phyloP scores from a whole-genome alignment of 1,140 invertebrate species.

The Nasonia giraulti region DNA sequence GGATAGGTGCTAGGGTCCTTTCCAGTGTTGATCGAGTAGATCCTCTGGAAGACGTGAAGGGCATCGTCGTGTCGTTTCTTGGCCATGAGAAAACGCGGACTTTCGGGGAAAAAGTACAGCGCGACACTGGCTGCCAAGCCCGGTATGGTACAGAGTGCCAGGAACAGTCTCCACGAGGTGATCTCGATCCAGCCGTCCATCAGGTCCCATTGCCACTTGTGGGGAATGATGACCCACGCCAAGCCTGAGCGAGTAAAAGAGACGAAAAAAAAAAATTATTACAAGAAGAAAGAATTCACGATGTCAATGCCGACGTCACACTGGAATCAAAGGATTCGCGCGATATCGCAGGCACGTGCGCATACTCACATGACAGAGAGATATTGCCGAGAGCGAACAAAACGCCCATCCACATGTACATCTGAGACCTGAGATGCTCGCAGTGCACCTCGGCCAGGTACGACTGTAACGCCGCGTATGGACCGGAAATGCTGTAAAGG shows the following conservation, averaged over 20 bases:
- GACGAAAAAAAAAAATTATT: not conserved
- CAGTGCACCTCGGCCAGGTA: conserved; percentile 84
- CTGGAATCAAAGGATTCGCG: not conserved
- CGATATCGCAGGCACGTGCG: conserved; percentile 47
- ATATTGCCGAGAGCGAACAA: conserved; percentile 73
- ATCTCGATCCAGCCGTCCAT: conserved; percentile 68
- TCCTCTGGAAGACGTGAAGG: conserved; percentile 75
- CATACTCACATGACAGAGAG: conserved; percentile 65
- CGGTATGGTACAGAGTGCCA: conserved; percentile 79
- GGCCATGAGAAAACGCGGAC: conserved; percentile 81
- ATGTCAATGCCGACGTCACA: not conserved
- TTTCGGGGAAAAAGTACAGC: conserved; percentile 80
- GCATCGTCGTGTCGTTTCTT: conserved; percentile 75
- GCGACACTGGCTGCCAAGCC: conserved; percentile 76
- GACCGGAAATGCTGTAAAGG: conserved; percentile 80
- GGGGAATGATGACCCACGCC: conserved; percentile 81
- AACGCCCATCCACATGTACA: conserved; percentile 79
- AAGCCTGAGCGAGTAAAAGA: conserved; percentile 72
- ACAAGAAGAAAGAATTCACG: not conserved
- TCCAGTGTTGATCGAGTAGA: conserved; percentile 76
- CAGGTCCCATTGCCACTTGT: conserved; percentile 68
- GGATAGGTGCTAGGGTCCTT: conserved; percentile 68
- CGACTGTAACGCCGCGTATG: conserved; percentile 82
- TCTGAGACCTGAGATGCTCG: conserved; percentile 77
- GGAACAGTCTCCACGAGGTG: conserved; percentile 81